A percentile compares a stretch with the other conserved stretches of the same genome.
Conservation (phyloP, 2,888 invertebrate genomes). For the Ditula angustiorana region DNA sequence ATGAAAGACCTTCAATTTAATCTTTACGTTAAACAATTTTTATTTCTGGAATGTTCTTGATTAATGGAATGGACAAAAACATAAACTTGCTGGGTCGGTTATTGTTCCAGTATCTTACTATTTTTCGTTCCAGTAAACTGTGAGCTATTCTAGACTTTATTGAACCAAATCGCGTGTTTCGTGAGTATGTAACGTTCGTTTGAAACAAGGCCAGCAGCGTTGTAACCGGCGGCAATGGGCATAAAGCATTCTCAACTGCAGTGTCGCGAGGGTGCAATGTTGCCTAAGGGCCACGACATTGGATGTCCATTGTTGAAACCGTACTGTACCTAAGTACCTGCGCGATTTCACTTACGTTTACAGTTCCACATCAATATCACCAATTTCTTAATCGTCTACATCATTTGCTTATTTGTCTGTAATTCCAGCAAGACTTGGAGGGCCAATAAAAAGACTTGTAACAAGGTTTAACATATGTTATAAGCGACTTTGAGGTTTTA, state of each 20-base stretch:
- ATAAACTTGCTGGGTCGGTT: not conserved
- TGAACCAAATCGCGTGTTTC: slow-evolving; percentile 20
- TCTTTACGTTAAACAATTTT: not conserved
- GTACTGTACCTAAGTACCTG: not conserved
- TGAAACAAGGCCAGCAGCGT: slow-evolving; percentile 27
- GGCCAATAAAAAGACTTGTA: not conserved
- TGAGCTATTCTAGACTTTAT: slow-evolving; percentile 3
- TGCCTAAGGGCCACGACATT: not conserved
- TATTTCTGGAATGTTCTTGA: not conserved
- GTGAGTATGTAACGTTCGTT: slow-evolving; percentile 8
- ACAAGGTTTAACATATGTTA: no score
- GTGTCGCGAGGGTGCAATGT: slow-evolving; percentile 14
- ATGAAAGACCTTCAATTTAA: slow-evolving; percentile 18
- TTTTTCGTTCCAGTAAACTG: not conserved
- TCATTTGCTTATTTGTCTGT: not conserved
- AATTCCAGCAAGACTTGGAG: not conserved
- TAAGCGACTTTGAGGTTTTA: not conserved
- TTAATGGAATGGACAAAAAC: not conserved
- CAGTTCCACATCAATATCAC: not conserved
- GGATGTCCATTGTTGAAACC: not conserved
- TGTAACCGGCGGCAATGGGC: not conserved
- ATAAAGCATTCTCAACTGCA: slow-evolving; percentile 12
- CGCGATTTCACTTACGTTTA: no score
- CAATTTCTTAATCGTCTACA: not conserved
- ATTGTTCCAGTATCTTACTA: not conserved